Percentiles rank a stretch among this genome's conserved stretches.
Evolutionary conservation across 2,113 vertebrate species (phyloP).

Genomic region (Lamprologus speciosus): DNA sequence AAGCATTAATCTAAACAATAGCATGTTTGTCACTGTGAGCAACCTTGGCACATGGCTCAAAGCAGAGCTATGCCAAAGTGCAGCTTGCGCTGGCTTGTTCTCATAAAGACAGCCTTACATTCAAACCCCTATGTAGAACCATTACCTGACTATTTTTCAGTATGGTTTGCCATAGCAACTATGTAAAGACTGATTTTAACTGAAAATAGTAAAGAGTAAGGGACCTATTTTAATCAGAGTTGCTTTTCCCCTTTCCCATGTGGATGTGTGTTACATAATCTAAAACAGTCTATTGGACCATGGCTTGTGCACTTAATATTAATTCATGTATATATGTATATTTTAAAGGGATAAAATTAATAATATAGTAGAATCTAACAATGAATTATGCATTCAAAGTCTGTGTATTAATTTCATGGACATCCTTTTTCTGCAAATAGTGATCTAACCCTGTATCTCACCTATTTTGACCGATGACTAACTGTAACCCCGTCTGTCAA

Average conservation of each 20-base stretch:
- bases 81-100: not conserved
- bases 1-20: not conserved
- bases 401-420: not conserved
- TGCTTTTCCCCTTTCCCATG: not conserved
- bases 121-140: not conserved
- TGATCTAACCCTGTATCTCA: not conserved
- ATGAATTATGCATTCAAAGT: not conserved
- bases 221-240: not conserved
- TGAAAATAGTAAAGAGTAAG: not conserved
- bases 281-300: not conserved
- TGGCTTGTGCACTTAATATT: not conserved
- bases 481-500: not conserved
- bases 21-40: not conserved
- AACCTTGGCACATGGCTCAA: not conserved
- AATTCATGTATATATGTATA: not conserved
- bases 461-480: not conserved
- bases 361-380: not conserved
- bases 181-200: not conserved
- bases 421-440: not conserved
- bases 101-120: not conserved
- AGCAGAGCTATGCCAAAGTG: not conserved
- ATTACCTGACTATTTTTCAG: not conserved
- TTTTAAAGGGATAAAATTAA: not conserved
- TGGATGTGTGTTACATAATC: not conserved
- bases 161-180: not conserved